phyloP scores from a whole-genome alignment of 1,140 invertebrate genomes.

The Ceratitis capitata region DNA sequence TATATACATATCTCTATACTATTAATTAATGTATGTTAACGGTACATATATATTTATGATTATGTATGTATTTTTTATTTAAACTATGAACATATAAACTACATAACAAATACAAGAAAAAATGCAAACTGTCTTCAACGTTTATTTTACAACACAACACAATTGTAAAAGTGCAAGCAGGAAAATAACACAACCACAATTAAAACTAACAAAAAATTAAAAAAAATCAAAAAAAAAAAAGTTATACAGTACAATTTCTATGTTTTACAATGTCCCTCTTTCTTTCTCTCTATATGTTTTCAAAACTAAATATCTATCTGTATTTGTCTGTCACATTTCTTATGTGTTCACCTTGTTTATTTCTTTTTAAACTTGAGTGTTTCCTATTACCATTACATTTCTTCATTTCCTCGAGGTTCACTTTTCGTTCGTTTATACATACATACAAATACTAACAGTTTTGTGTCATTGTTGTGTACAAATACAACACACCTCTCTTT shows the following conservation, averaged over 20 bases:
- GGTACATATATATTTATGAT: neutral
- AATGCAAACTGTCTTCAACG: constrained; percentile 10
- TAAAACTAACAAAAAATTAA: neutral
- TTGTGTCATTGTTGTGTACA: constrained; percentile 3
- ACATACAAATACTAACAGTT: too few species aligned
- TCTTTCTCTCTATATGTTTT: neutral
- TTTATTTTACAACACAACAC: neutral
- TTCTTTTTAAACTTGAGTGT: constrained; percentile 18
- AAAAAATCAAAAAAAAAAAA: neutral
- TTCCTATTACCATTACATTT: constrained; percentile 23
- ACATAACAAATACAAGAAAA: neutral
- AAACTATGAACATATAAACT: too few species aligned
- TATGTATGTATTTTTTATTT: too few species aligned
- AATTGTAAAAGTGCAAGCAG: constrained; percentile 17
- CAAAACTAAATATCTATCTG: too few species aligned
- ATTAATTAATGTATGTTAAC: constrained; percentile 9
- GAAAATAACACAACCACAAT: constrained; percentile 7
- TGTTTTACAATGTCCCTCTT: constrained; percentile 1
- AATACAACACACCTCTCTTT: neutral
- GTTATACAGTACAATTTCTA: constrained; percentile 7
- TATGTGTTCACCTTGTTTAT: constrained; percentile 26
- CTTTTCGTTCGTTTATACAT: neutral
- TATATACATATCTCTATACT: neutral
- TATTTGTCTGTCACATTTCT: neutral
- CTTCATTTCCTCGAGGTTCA: constrained; percentile 2